Evolutionary conservation across 1,140 invertebrate genomes (phyloP).

Genomic region (Stenopsyche tienmushanensis): DNA sequence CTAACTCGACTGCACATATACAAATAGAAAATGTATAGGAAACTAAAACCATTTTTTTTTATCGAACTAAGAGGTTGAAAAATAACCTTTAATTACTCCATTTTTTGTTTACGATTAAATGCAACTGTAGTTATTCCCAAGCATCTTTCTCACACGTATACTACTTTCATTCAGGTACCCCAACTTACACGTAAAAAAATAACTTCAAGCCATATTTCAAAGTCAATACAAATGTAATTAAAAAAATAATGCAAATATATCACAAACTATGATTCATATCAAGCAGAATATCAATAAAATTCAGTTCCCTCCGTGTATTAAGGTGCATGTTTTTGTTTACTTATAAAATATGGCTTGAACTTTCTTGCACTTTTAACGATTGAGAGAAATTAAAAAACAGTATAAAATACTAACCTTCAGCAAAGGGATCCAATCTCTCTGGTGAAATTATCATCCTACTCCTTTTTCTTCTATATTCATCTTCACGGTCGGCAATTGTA

Average conservation of each 20-base stretch:
- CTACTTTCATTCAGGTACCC: slow-evolving; percentile 37
- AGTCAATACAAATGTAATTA: neutral
- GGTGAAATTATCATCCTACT: slow-evolving; percentile 93
- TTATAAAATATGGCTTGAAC: neutral
- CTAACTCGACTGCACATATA: too few species aligned
- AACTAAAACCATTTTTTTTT: too few species aligned
- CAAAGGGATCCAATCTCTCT: slow-evolving; percentile 94
- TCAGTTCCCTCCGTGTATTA: too few species aligned
- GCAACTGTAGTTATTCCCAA: slow-evolving; percentile 35
- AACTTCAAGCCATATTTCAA: slow-evolving; percentile 31
- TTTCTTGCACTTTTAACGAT: neutral
- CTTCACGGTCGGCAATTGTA: slow-evolving; percentile 92
- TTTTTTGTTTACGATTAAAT: too few species aligned
- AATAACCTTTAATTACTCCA: too few species aligned
- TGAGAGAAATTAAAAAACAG: slow-evolving; percentile 10
- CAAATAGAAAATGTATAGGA: too few species aligned
- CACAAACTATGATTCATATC: too few species aligned
- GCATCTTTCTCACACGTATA: slow-evolving; percentile 27
- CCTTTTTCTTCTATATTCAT: slow-evolving; percentile 91
- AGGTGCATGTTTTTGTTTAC: too few species aligned
- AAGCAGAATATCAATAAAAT: too few species aligned
- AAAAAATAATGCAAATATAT: too few species aligned
- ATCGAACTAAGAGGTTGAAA: too few species aligned
- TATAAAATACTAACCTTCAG: slow-evolving; percentile 77
- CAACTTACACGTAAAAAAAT: slow-evolving; percentile 34